These are phyloP conservation scores for Mesoligia furuncula DNA, from an alignment of 2,888 invertebrate genomes.

Conservation along the genomic window DNA sequence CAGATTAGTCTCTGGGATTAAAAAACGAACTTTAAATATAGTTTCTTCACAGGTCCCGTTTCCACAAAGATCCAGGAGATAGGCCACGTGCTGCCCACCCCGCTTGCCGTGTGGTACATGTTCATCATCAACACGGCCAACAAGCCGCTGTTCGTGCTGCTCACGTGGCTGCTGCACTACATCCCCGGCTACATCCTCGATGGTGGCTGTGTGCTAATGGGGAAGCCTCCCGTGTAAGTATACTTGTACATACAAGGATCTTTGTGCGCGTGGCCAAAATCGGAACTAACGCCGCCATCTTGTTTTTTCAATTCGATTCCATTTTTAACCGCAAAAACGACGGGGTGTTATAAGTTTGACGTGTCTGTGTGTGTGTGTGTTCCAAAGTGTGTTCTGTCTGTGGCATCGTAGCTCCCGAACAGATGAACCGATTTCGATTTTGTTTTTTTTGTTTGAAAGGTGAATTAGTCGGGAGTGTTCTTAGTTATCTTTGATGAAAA, in stretches of 20 bases:
- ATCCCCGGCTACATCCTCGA: conserved; percentile 67
- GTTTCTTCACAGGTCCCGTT: conserved; percentile 16
- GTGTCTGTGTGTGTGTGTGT: too few species aligned
- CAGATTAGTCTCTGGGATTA: too few species aligned
- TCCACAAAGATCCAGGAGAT: conserved; percentile 28
- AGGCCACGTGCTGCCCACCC: conserved; percentile 47
- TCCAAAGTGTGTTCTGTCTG: too few species aligned
- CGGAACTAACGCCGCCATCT: neutral
- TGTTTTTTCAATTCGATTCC: neutral
- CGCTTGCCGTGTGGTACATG: conserved; percentile 65
- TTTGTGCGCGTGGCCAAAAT: neutral
- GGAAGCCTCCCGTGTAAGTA: conserved; percentile 55
- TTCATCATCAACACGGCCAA: conserved; percentile 52
- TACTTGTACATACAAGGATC: neutral
- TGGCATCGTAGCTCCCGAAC: too few species aligned
- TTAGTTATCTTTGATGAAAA: too few species aligned
- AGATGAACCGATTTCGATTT: too few species aligned
- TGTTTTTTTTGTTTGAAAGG: too few species aligned
- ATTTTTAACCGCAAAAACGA: too few species aligned
- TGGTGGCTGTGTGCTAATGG: conserved; percentile 44
- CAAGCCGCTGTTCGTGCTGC: conserved; percentile 52
- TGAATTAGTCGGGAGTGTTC: too few species aligned
- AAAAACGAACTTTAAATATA: too few species aligned
- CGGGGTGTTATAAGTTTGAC: too few species aligned
- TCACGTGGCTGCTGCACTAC: conserved; percentile 66